Percentiles rank a stretch among this genome's conserved stretches.
Conservation (phyloP, 2,888 invertebrate species). For the Scaptomyza reducta region DNA sequence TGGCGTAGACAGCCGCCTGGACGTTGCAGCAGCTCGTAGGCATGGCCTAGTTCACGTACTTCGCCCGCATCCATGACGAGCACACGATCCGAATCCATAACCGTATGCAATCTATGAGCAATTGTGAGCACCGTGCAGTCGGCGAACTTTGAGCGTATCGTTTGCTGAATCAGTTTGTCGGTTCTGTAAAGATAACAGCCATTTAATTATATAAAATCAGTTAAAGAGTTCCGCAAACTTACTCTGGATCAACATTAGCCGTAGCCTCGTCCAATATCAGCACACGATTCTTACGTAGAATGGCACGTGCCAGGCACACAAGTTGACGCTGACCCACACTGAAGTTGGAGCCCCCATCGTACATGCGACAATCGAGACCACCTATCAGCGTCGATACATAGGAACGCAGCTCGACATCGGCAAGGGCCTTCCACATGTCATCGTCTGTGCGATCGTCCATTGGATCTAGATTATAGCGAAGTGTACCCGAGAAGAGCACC, state of each 20-base stretch:
- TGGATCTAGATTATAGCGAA: conserved; percentile 94
- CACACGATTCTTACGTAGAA: conserved; percentile 91
- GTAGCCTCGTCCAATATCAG: conserved; percentile 96
- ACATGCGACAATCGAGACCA: conserved; percentile 87
- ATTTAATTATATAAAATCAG: neutral
- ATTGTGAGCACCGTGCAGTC: conserved; percentile 95
- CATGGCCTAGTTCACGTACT: conserved; percentile 91
- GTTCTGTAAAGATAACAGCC: conserved; percentile 85
- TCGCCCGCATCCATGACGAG: conserved; percentile 92
- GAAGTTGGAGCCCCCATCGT: conserved; percentile 92
- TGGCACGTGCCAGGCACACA: conserved; percentile 93
- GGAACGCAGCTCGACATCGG: conserved; percentile 91
- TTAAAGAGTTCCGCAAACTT: conserved; percentile 75
- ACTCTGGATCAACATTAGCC: conserved; percentile 95
- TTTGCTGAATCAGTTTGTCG: conserved; percentile 92
- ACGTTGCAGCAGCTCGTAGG: conserved; percentile 87
- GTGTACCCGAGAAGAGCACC: conserved; percentile 92
- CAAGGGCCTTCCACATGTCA: conserved; percentile 91
- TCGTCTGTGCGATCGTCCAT: conserved; percentile 90
- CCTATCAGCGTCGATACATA: conserved; percentile 87
- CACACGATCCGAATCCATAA: conserved; percentile 95
- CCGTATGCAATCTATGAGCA: conserved; percentile 95
- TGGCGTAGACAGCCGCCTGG: conserved; percentile 87
- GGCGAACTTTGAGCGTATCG: conserved; percentile 91
- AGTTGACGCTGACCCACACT: conserved; percentile 95